A percentile compares a stretch with the other conserved stretches of the same genome.
Conservation (phyloP, 2,797 vertebrate genomes). For the Coreius guichenoti region DNA sequence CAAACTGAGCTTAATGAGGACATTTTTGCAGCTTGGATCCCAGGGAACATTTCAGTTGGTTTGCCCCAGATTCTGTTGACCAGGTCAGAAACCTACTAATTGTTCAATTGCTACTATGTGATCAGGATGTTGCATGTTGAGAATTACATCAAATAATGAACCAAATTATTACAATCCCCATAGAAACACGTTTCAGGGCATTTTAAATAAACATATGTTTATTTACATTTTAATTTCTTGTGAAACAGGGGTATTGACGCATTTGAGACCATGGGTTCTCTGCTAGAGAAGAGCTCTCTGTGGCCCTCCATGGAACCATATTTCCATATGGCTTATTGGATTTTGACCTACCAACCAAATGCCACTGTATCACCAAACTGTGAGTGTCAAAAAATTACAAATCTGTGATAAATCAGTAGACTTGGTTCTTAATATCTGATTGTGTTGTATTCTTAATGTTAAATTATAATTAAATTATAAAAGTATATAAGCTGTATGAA, state of each 20-base stretch:
- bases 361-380: slow-evolving; percentile 73
- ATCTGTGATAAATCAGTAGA: neutral
- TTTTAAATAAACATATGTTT: neutral
- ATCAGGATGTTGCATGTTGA: neutral
- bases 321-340: slow-evolving; percentile 75
- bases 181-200: neutral
- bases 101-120: neutral
- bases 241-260: slow-evolving; percentile 65
- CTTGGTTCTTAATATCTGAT: neutral
- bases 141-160: neutral
- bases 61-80: slow-evolving; percentile 62
- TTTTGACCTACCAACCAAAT: slow-evolving; percentile 75
- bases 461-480: neutral
- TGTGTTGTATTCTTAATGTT: neutral
- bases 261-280: slow-evolving; percentile 64
- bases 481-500: neutral
- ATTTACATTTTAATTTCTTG: neutral
- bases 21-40: slow-evolving; percentile 67
- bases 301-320: slow-evolving; percentile 74
- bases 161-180: neutral
- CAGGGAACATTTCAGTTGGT: slow-evolving; percentile 55
- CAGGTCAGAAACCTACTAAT: slow-evolving; percentile 69
- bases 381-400: slow-evolving; percentile 65
- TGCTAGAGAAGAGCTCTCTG: slow-evolving; percentile 65
- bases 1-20: slow-evolving; percentile 40